phyloP scores from a whole-genome alignment of 2,888 invertebrate genomes.

The Orgyia antiqua region DNA sequence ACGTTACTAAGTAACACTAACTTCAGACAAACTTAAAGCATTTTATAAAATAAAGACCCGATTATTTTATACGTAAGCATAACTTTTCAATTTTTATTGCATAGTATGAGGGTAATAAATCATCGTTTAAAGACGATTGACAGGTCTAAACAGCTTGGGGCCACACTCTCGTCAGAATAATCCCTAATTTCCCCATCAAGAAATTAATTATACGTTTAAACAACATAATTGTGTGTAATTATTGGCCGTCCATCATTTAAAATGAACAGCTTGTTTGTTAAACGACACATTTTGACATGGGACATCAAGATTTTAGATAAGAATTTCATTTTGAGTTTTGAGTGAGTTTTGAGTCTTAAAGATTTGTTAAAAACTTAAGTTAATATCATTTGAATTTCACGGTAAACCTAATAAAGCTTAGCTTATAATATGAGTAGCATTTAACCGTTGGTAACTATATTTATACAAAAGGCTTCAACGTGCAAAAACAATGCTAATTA shows the following conservation, averaged over 20 bases:
- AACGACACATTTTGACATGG: conserved; percentile 7
- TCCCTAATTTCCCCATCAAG: conserved; percentile 15
- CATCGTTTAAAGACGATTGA: conserved; percentile 16
- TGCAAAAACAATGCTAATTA: too few species aligned
- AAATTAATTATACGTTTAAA: conserved; percentile 13
- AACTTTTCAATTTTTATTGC: too few species aligned
- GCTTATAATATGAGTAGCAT: too few species aligned
- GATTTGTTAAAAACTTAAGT: background rate
- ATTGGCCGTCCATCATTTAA: conserved; percentile 6
- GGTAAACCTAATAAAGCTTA: too few species aligned
- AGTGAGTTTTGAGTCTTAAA: background rate
- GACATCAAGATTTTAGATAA: background rate
- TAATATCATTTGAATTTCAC: too few species aligned
- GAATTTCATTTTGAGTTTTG: background rate
- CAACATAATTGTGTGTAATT: conserved; percentile 18
- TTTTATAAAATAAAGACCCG: too few species aligned
- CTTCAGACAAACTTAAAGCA: too few species aligned
- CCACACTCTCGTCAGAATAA: conserved; percentile 14
- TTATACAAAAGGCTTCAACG: too few species aligned
- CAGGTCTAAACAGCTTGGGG: conserved; percentile 16
- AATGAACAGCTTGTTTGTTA: conserved; percentile 7
- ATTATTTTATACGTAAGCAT: too few species aligned
- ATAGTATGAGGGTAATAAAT: too few species aligned
- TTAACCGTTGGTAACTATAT: too few species aligned
- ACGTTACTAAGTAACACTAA: background rate